A percentile compares a stretch with the other conserved stretches of the same genome.
Conservation (phyloP, 2,888 invertebrate genomes). For the Pollenia angustigena region DNA sequence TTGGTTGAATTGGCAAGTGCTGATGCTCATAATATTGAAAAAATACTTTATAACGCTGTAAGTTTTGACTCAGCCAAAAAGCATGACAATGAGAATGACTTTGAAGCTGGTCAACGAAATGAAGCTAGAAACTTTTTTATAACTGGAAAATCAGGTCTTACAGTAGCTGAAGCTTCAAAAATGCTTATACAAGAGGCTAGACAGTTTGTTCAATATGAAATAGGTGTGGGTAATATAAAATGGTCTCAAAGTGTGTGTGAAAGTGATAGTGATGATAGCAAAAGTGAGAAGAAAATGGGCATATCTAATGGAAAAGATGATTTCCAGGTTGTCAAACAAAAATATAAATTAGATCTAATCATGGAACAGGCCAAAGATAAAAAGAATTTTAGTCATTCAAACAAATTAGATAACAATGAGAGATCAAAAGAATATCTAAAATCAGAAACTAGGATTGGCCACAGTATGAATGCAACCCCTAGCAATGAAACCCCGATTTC, state of each 20-base stretch:
- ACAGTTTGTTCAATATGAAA: constrained; percentile 88
- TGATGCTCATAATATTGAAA: constrained; percentile 88
- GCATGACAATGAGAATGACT: constrained; percentile 88
- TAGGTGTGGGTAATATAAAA: constrained; percentile 89
- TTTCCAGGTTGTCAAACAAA: constrained; percentile 13
- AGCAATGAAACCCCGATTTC: neutral
- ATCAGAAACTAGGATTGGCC: neutral
- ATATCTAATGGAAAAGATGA: constrained; percentile 75
- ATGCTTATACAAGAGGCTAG: constrained; percentile 92
- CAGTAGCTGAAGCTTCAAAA: constrained; percentile 92
- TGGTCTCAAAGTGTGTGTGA: constrained; percentile 85
- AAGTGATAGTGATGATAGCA: neutral
- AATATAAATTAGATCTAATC: constrained; percentile 15
- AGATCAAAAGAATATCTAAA: neutral
- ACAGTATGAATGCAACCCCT: neutral
- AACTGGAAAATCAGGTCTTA: constrained; percentile 91
- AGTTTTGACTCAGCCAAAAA: constrained; percentile 94
- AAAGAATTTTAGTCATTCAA: constrained; percentile 3
- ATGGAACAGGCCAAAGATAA: neutral
- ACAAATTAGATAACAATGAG: neutral
- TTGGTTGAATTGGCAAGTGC: constrained; percentile 92
- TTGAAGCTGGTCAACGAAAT: constrained; percentile 88
- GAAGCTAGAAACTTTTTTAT: constrained; percentile 90
- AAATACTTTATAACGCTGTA: constrained; percentile 89
- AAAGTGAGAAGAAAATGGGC: constrained; percentile 64